A percentile compares a stretch with the other conserved stretches of the same genome.
Conservation (phyloP, 1,140 invertebrate genomes). For the Drosophila micromelanica region DNA sequence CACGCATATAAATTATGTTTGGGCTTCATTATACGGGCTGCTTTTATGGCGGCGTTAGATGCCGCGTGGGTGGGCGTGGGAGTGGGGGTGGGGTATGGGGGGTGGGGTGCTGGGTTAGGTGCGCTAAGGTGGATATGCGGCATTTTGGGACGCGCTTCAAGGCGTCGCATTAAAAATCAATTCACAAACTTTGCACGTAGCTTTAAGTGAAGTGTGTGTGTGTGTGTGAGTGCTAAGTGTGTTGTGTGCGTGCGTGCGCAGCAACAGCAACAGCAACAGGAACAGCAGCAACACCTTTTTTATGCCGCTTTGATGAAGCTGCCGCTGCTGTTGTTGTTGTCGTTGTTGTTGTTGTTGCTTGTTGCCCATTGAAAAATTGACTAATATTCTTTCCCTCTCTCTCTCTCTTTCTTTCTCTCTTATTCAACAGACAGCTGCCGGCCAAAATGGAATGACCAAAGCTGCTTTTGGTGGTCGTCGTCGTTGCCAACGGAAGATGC, state of each 20-base stretch:
- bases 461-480: conserved; percentile 35
- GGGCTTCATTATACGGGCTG: conserved; percentile 67
- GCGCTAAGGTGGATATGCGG: neutral
- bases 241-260: conserved; percentile 18
- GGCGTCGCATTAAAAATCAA: conserved; percentile 77
- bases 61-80: no score
- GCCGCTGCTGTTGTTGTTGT: neutral
- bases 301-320: conserved; percentile 34
- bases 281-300: conserved; percentile 17
- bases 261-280: neutral
- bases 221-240: neutral
- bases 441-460: conserved; percentile 65
- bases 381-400: neutral
- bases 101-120: no score
- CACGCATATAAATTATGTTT: conserved; percentile 76
- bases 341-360: neutral
- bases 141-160: conserved; percentile 40
- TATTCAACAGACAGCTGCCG: conserved; percentile 15
- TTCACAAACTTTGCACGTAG: conserved; percentile 74
- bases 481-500: conserved; percentile 57
- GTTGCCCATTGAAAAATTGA: neutral
- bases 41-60: conserved; percentile 20
- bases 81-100: no score
- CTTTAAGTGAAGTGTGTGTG: conserved; percentile 28
- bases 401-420: neutral